Evolutionary conservation across 30 jellyfish, hydroid and myxozoan genomes (phyloP), one percentile per base, ranked within the genome.

Genomic region (Turritopsis dohrnii): DNA sequence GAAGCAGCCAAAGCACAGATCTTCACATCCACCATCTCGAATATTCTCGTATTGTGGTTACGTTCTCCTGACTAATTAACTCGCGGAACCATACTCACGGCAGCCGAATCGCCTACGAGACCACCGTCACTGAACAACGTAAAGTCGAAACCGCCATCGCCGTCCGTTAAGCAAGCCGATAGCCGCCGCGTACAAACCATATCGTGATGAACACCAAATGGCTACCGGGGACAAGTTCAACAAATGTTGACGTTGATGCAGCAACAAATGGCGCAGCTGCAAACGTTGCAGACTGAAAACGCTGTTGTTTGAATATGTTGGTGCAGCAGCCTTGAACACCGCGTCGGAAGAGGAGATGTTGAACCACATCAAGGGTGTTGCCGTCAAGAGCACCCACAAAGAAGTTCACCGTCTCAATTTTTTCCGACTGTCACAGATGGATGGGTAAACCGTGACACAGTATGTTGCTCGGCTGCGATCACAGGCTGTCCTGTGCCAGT

Each of bases 301-400:
- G 83, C 88, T 81, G 71, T 66, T 81, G 84, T 81, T 81, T 65
- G 76, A 81, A 21, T 65, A 9, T 17, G 28, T 81, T n/a, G 88
- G 86, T 7, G 66, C 22, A 9, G 84, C 25, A 20, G 19, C 66
- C 1, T 54, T 81, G n/a, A 28, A 65, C 71, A 25, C 18, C 18
- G 23, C 54, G 17, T 8, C 88, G 0, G 88, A 81, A 30, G 71
- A 53, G n/a, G 21, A 81, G 25, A 18, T 81, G 22, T 65, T 81
- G 65, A 54, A 16, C 21, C 85, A 53, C 25, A 81, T 81, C 17
- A 21, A 54, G 0, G 7, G 24, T 4, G 66, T 54, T 20, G 84
- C 88, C 16, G 88, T 81, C 65, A 81, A 65, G 65, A 54, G 71
- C 84, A 53, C 54, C 7, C 88, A 81, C 66, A 75, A 75, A 30